phyloP scores from a whole-genome alignment of 2,888 invertebrate species.

The Zeuzera pyrina region DNA sequence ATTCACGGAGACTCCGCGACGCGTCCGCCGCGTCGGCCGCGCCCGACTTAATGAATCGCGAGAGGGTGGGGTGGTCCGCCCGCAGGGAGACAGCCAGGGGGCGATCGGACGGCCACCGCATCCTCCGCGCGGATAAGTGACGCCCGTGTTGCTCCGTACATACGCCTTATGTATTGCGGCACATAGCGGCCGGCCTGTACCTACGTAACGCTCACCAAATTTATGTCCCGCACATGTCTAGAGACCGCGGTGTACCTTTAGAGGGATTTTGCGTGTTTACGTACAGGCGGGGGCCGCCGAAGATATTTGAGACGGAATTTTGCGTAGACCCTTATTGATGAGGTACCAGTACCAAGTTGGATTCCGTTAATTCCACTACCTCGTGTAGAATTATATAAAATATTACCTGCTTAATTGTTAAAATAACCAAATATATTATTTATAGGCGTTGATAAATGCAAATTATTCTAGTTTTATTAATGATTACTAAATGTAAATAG shows the following conservation, averaged over 20 bases:
- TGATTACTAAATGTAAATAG: too few relatives aligned
- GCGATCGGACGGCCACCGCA: conserved; percentile 68
- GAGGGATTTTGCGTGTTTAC: conserved; percentile 72
- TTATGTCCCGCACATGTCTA: conserved; percentile 73
- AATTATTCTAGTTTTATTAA: too few relatives aligned
- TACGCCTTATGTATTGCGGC: conserved; percentile 47
- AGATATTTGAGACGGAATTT: conserved; percentile 66
- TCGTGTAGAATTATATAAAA: not conserved
- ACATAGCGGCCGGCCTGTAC: conserved; percentile 55
- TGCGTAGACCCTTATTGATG: conserved; percentile 63
- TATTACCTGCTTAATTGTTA: too few relatives aligned
- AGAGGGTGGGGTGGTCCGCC: conserved; percentile 42
- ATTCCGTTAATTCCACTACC: conserved; percentile 19
- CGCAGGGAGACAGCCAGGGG: conserved; percentile 35
- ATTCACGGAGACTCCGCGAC: conserved; percentile 73
- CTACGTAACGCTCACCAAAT: conserved; percentile 67
- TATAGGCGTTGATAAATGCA: too few relatives aligned
- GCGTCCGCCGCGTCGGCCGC: conserved; percentile 70
- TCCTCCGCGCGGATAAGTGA: conserved; percentile 73
- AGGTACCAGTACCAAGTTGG: conserved; percentile 36
- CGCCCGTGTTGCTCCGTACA: conserved; percentile 59
- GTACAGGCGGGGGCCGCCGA: conserved; percentile 52
- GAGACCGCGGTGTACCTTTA: conserved; percentile 70
- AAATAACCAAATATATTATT: too few relatives aligned
- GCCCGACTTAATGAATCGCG: conserved; percentile 72